Evolutionary conservation across 2,797 vertebrate genomes (phyloP).

Genomic region (Coilia nasus): DNA sequence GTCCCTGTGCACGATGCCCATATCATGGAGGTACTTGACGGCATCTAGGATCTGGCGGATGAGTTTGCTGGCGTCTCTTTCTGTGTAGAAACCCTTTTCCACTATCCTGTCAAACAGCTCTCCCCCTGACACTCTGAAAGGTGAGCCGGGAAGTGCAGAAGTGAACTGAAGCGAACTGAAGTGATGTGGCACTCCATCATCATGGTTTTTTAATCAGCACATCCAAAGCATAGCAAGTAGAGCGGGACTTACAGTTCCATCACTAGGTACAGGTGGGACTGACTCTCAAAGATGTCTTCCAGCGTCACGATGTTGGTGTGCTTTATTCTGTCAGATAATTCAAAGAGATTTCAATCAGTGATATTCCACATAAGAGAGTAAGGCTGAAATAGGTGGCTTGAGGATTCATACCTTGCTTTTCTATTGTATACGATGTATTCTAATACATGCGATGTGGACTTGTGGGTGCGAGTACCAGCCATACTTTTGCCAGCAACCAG

Average conservation of each 20-base stretch:
- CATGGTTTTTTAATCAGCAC: neutral
- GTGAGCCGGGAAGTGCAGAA: neutral
- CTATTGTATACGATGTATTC: neutral
- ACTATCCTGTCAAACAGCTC: slow-evolving; percentile 97
- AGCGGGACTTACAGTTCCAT: slow-evolving; percentile 93
- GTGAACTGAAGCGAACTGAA: too few species aligned
- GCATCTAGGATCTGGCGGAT: slow-evolving; percentile 95
- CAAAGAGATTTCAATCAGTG: neutral
- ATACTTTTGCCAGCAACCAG: neutral
- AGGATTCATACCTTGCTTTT: neutral
- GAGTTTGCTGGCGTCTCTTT: slow-evolving; percentile 93
- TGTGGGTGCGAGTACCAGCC: neutral
- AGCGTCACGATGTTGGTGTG: slow-evolving; percentile 94
- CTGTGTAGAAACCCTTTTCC: slow-evolving; percentile 97
- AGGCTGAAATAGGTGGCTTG: neutral
- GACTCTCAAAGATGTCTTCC: slow-evolving; percentile 96
- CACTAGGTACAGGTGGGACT: slow-evolving; percentile 94
- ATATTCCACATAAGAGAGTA: slow-evolving; percentile 29
- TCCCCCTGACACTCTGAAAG: slow-evolving; percentile 89
- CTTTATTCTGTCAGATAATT: slow-evolving; percentile 84
- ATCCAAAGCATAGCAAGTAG: neutral
- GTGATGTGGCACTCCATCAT: neutral
- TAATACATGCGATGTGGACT: neutral
- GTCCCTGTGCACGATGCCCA: slow-evolving; percentile 94
- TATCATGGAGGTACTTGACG: slow-evolving; percentile 93